Base-by-base conservation (phyloP, 2,113 vertebrate genomes). In the Anthoscopus minutus region DNA sequence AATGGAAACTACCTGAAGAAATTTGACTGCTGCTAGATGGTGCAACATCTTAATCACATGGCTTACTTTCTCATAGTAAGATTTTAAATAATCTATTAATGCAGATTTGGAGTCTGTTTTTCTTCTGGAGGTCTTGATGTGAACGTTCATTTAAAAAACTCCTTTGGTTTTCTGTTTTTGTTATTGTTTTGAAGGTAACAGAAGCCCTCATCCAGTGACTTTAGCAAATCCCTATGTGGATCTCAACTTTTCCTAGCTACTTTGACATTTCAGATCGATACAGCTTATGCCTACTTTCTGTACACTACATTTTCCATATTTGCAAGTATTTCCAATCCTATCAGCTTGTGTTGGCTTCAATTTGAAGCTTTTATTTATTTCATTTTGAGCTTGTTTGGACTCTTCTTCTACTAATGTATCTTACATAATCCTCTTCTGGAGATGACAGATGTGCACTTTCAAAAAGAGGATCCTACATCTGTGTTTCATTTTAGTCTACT, bases 371-470 rank as follows among this genome's bases (percentile, higher is more conserved):
- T 88, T 66, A 85, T 79, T 92, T 92, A 83, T 90, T 89, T 92
- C 40, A 88, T 93, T 96, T 87, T 91, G 53, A 92, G 88, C 70
- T 77, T 76, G 69, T 56, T 83, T 4, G 0, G 71, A 82, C 81
- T 95, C 73, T 88, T 94, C 66, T 74, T 50, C 37, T 77, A 87
- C 76, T 93, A 91, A 91, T 65, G 44, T 37, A 89, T 47, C 57
- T 86, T 95, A 81, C 2, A 22, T 95, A 95, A 95, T 73, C 50
- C 60, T 91, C 86, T 96, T 80, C 88, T 76, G 45, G 50, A 94
- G 77, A 82, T 56, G 81, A 96, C 93, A 95, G 93, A 94, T 93
- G 92, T 92, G 80, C 81, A 80, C 79, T 95, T 94, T 87, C 86
- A 89, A 93, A 94, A 96, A 79, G 38, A 96, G 61, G 65, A 91